Conservation (phyloP, 2,113 vertebrate genomes). For the Lophius piscatorius region DNA sequence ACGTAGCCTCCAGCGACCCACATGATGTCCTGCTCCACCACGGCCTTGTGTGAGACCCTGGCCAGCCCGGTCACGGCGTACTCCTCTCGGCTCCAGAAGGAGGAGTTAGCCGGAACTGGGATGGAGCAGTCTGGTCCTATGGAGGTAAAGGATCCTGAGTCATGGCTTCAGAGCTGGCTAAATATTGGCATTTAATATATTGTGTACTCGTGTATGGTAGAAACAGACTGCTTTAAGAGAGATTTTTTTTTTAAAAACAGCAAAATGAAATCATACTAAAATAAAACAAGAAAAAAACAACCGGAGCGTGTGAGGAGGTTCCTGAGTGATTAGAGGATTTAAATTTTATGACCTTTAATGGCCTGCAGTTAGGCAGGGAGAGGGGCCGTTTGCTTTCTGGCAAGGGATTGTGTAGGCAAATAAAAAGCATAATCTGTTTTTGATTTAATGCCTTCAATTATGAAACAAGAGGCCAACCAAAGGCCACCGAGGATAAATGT, state of each 20-base stretch:
- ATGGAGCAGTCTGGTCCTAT: conserved; percentile 91
- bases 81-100: conserved; percentile 90
- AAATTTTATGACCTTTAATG: conserved; percentile 3
- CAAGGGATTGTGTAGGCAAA: not conserved
- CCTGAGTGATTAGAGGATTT: not conserved
- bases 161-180: not conserved
- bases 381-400: not conserved
- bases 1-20: conserved; percentile 97
- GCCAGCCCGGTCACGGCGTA: conserved; percentile 82
- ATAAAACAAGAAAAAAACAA: not conserved
- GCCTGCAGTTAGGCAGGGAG: not conserved
- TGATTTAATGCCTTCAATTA: conserved; percentile 18
- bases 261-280: not conserved
- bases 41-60: conserved; percentile 91
- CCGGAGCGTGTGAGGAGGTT: not conserved
- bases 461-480: not conserved
- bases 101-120: conserved; percentile 89
- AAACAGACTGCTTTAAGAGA: not conserved
- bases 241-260: too few species aligned
- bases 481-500: conserved; percentile 1
- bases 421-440: not conserved
- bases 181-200: not conserved
- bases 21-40: conserved; percentile 89
- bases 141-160: conserved; percentile 20
- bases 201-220: not conserved